phyloP scores from a whole-genome alignment of 2,113 vertebrate species.

The Clarias magur region DNA sequence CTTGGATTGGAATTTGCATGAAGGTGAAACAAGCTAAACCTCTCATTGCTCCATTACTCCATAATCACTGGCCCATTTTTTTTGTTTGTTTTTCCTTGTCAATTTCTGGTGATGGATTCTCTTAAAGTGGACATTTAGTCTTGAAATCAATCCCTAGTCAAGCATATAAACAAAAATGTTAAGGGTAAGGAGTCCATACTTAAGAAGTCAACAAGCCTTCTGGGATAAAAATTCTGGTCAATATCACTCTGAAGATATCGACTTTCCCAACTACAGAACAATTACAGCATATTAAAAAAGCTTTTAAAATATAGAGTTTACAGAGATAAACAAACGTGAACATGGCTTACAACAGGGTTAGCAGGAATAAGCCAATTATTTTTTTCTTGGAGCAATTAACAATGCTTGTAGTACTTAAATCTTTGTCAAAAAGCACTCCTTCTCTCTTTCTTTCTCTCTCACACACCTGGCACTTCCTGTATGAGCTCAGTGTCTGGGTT shows the following conservation, averaged over 20 bases:
- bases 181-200: not conserved
- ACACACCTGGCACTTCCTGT: slow-evolving; percentile 51
- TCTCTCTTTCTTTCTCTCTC: not conserved
- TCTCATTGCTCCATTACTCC: not conserved
- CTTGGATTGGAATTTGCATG: not conserved
- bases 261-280: not conserved
- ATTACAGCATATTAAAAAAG: not conserved
- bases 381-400: slow-evolving; percentile 58
- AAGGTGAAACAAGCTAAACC: not conserved
- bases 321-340: not conserved
- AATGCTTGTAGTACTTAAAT: slow-evolving; percentile 54
- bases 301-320: not conserved
- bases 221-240: not conserved
- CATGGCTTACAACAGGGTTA: not conserved
- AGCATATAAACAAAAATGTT: not conserved
- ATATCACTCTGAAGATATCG: not conserved
- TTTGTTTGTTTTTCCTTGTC: not conserved
- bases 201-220: not conserved
- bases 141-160: not conserved
- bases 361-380: slow-evolving; percentile 52
- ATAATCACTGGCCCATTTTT: not conserved
- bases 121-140: not conserved
- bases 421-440: slow-evolving; percentile 26
- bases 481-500: slow-evolving; percentile 47
- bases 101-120: not conserved